Conservation (phyloP, 2,888 invertebrate species). For the Nomada ferruginata region DNA sequence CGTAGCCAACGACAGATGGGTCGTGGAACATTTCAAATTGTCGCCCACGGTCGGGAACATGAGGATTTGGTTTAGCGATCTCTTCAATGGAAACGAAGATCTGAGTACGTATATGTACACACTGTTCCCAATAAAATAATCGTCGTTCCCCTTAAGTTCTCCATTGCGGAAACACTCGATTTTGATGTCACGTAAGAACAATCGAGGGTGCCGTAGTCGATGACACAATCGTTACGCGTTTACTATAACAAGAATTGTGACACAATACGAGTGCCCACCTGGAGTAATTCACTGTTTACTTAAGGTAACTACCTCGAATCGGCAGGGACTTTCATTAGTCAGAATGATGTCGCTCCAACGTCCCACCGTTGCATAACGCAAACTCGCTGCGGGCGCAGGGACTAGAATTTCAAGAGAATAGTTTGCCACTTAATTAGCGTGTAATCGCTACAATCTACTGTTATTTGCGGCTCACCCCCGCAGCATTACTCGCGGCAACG, state of each 20-base stretch:
- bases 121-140: not conserved
- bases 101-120: conserved; percentile 86
- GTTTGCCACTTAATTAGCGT: conserved; percentile 31
- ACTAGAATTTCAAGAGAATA: conserved; percentile 9
- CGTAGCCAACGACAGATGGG: conserved; percentile 78
- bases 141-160: not conserved
- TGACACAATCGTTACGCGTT: not conserved
- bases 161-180: no score
- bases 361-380: conserved; percentile 30
- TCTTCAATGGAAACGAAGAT: conserved; percentile 87
- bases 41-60: conserved; percentile 88
- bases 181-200: not conserved
- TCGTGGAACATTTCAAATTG: conserved; percentile 86
- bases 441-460: conserved; percentile 12
- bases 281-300: conserved; percentile 16
- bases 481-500: not conserved
- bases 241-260: not conserved
- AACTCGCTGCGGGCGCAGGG: not conserved
- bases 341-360: conserved; percentile 5
- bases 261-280: not conserved
- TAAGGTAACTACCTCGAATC: conserved; percentile 9
- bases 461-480: conserved; percentile 15
- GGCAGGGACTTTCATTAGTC: conserved; percentile 29
- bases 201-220: not conserved
- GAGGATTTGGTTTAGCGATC: conserved; percentile 86